phyloP scores from a whole-genome alignment of 2,113 vertebrate genomes.

The Rhinopithecus roxellana region DNA sequence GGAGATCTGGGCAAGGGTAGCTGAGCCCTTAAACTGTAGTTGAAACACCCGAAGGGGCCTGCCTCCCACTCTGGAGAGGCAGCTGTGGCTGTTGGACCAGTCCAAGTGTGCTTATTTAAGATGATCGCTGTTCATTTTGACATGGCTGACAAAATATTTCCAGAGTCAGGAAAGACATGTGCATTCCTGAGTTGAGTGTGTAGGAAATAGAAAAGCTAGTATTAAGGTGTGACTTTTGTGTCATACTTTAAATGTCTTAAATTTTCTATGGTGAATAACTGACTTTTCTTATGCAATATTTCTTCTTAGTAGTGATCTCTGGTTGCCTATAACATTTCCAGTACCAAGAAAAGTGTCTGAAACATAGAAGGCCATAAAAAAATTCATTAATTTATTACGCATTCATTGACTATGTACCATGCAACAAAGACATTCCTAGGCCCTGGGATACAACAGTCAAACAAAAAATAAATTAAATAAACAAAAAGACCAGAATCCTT shows the following conservation, averaged over 20 bases:
- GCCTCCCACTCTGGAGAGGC: background rate
- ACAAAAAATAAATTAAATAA: background rate
- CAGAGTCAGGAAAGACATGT: background rate
- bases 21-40: background rate
- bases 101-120: background rate
- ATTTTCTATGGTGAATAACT: background rate
- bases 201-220: background rate
- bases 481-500: background rate
- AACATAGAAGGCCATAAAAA: background rate
- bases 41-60: background rate
- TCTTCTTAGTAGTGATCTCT: background rate
- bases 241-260: background rate
- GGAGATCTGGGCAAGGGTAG: background rate
- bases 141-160: background rate
- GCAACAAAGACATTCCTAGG: background rate
- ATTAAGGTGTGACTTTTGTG: background rate
- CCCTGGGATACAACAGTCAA: background rate
- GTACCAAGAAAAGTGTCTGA: background rate
- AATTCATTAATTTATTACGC: background rate
- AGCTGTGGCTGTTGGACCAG: background rate
- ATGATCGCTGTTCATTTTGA: background rate
- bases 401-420: background rate
- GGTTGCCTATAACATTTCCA: background rate
- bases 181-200: background rate
- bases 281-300: background rate